These are phyloP conservation scores for Grammomys dolichurus DNA, from an alignment of 2,113 vertebrate genomes.

Conservation along the genomic window DNA sequence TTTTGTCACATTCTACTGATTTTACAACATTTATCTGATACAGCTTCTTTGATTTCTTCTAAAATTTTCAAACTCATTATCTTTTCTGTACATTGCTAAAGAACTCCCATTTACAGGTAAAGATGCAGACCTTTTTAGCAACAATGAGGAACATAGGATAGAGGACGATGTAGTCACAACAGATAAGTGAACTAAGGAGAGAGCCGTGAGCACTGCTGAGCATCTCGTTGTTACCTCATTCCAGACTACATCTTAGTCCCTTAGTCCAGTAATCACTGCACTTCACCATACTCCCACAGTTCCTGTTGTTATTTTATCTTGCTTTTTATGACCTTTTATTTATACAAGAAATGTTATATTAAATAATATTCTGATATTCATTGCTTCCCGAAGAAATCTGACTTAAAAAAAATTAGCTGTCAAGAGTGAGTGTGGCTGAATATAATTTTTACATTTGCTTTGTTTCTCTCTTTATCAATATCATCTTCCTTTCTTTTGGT, in stretches of 20 bases:
- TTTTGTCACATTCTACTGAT: background rate
- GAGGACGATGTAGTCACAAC: background rate
- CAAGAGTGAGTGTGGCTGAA: background rate
- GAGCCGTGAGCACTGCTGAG: fast-evolving
- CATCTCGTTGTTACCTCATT: background rate
- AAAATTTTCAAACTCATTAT: background rate
- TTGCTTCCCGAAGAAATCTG: background rate
- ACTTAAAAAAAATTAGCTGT: background rate
- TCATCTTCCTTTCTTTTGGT: constrained; percentile 32
- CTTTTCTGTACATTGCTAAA: background rate
- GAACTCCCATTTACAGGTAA: background rate
- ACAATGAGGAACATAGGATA: background rate
- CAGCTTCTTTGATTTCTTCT: background rate
- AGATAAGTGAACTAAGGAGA: background rate
- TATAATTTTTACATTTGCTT: constrained; percentile 61
- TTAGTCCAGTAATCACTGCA: background rate
- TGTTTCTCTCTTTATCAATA: constrained; percentile 73
- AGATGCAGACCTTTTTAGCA: background rate
- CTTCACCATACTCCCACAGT: background rate
- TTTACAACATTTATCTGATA: background rate
- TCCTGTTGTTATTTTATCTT: background rate
- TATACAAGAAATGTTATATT: background rate
- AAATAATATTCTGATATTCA: background rate
- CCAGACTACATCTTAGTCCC: background rate
- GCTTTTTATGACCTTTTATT: background rate